phyloP scores from a whole-genome alignment of 2,888 invertebrate genomes.

The Leptinotarsa rubiginosa region DNA sequence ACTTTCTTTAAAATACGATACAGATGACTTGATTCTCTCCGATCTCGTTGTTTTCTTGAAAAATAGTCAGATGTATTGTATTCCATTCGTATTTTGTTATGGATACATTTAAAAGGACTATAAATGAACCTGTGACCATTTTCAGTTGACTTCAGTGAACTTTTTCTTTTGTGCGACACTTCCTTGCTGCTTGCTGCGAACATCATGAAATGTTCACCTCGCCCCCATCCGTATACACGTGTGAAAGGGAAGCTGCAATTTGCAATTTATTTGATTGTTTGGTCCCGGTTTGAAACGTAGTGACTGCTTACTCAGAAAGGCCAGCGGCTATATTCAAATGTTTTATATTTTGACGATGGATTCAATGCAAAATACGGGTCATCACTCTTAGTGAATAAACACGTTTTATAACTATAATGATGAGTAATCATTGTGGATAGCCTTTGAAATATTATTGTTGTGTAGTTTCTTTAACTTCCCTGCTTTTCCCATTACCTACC shows the following conservation, averaged over 20 bases:
- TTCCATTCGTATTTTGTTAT: no score
- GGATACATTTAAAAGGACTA: no score
- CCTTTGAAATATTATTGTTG: neutral
- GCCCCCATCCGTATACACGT: conserved; percentile 29
- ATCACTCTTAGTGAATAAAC: conserved; percentile 11
- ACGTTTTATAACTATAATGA: conserved; percentile 7
- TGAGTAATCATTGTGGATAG: neutral
- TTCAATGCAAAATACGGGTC: conserved; percentile 19
- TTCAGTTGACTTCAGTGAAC: no score
- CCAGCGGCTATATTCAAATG: conserved; percentile 10
- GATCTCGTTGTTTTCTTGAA: no score
- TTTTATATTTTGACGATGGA: conserved; percentile 25
- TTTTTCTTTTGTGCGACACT: no score
- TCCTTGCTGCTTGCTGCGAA: neutral
- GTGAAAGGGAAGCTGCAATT: conserved; percentile 36
- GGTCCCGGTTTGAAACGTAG: conserved; percentile 26
- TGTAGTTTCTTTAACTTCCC: no score
- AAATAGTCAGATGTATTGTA: no score
- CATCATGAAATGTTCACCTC: neutral
- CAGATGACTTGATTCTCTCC: no score
- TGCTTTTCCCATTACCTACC: no score
- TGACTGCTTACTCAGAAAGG: conserved; percentile 16
- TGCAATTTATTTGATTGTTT: conserved; percentile 37
- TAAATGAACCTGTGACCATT: no score
- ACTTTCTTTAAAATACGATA: no score